These are phyloP conservation scores for Neoitamus cyanurus DNA, from an alignment of 2,888 invertebrate species.

Conservation along the genomic window DNA sequence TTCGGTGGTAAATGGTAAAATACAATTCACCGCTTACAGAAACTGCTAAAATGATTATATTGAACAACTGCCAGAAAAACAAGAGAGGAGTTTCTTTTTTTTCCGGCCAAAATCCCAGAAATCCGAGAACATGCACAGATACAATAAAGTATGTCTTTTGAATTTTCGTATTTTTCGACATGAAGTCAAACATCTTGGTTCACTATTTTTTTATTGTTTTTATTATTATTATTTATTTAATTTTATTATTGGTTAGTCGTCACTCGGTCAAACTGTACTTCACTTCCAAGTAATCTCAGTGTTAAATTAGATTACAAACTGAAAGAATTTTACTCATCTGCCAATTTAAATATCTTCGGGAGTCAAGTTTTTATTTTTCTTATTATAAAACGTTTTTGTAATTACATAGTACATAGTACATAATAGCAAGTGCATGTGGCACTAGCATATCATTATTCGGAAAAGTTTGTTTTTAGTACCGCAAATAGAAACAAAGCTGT, in stretches of 20 bases:
- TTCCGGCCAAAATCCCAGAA: slow-evolving; percentile 49
- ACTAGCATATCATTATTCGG: neutral
- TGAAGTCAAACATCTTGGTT: neutral
- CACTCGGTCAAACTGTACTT: no score
- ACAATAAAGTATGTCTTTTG: neutral
- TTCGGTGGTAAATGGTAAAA: neutral
- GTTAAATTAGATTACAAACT: neutral
- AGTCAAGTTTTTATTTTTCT: no score
- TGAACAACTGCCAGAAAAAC: neutral
- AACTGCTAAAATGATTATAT: neutral
- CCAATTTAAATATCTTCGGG: neutral
- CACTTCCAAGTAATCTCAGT: neutral
- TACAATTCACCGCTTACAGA: neutral
- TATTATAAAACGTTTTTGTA: no score
- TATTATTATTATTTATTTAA: neutral
- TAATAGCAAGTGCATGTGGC: neutral
- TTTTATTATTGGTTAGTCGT: no score
- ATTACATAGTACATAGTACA: neutral
- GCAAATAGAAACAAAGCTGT: neutral
- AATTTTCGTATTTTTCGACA: neutral
- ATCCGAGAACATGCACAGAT: slow-evolving; percentile 57
- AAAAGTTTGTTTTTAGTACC: neutral
- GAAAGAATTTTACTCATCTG: neutral
- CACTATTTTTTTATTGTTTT: no score
- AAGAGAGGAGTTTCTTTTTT: neutral